Evolutionary conservation across 1,140 invertebrate species (phyloP), one percentile per base, ranked within the genome.

Genomic region (Nymphalis io): DNA sequence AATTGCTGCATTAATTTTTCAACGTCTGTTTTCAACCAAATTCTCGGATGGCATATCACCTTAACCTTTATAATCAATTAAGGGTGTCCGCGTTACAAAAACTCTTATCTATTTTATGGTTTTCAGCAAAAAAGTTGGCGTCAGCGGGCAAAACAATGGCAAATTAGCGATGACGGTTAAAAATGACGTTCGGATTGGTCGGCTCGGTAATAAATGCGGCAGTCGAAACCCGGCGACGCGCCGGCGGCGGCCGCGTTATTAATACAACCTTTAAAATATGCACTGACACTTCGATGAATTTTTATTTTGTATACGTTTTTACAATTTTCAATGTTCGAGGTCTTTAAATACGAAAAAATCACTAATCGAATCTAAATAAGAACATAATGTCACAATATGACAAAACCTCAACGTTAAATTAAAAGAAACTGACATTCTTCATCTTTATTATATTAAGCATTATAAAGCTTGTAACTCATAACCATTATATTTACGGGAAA

Each of bases 111-210:
- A 83, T 84, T 91, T 91, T 91, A 91, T 89, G 89, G 87, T 91
- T 87, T 84, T 79, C 77, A 67, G 75, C 74, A 86, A 91, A 89
- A 90, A 91, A 85, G 74, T 79, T 89, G 88, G 88, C 88, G 88
- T 90, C 89, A 84, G 82, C 65, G 79, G 77, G 74, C 80, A 84
- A 91, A 91, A 91, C 89, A 91, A 91, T 90, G 82, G 87, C 88
- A 90, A 90, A 91, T 91, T 90, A 90, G 89, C 80, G 85, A 82
- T 88, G 89, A 89, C 89, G 85, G 83, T 82, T 88, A 91, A 90
- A 90, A 91, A 91, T 91, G 88, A 91, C 79, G 82, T 79, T 82
- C 74, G 81, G 70, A 86, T 85, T 81, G 82, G 80, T 73, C 70
- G 72, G 64, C 61, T 57, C 42, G 73, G 84, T 85, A 81, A 88